Percentiles rank a stretch among this genome's conserved stretches.
Conservation (phyloP, 2,113 vertebrate species). For the Mastomys natalensis region DNA sequence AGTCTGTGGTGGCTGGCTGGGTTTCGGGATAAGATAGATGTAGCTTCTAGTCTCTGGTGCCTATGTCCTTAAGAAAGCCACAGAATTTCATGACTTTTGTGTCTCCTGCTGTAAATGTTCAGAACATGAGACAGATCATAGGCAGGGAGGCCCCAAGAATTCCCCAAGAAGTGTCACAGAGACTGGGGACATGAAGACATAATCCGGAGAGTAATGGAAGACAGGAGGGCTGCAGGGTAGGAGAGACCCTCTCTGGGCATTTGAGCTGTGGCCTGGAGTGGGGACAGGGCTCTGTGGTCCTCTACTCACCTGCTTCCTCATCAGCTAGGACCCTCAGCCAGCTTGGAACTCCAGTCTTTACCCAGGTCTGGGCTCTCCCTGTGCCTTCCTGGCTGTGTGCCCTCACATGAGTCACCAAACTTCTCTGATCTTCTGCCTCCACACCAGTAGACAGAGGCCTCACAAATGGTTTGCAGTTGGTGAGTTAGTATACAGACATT, state of each 20-base stretch:
- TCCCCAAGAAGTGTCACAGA: rapidly evolving
- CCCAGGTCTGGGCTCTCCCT: not conserved
- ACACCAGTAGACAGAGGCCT: too few relatives aligned
- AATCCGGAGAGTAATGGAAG: rapidly evolving
- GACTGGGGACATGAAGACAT: not conserved
- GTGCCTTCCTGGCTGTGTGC: not conserved
- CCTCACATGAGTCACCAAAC: not conserved
- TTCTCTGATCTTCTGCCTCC: not conserved
- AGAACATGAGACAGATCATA: too few relatives aligned
- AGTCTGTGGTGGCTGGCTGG: not conserved
- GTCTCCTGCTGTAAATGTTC: not conserved
- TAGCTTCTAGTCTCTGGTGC: not conserved
- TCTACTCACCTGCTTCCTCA: rapidly evolving
- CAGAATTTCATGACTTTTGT: rapidly evolving
- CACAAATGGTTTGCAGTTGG: not conserved
- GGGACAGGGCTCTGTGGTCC: not conserved
- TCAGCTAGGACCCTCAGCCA: too few relatives aligned
- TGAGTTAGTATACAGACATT: rapidly evolving
- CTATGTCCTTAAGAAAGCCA: not conserved
- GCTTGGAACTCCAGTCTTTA: not conserved
- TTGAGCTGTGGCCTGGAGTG: rapidly evolving
- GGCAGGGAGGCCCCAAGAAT: not conserved
- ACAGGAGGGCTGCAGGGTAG: not conserved
- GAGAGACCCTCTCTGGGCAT: not conserved
- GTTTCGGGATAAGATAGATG: not conserved